Conservation (phyloP, 2,113 vertebrate genomes). For the Sorex fumeus region DNA sequence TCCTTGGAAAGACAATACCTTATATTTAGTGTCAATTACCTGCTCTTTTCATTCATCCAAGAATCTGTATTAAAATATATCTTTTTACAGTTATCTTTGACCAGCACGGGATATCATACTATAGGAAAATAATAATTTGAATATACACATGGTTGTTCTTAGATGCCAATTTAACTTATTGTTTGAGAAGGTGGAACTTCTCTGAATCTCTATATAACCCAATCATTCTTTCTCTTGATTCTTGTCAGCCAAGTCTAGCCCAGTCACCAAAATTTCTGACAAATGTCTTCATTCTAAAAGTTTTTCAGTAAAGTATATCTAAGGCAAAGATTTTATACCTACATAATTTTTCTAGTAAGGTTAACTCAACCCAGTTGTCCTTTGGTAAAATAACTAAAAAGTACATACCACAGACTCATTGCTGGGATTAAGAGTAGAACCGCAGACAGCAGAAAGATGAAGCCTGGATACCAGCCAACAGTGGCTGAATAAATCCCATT, state of each 20-base stretch:
- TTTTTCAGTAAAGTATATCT: conserved; percentile 45
- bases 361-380: background rate
- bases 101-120: background rate
- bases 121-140: conserved; percentile 20
- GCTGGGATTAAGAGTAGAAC: conserved; percentile 92
- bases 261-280: conserved; percentile 20
- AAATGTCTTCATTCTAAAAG: background rate
- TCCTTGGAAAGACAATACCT: background rate
- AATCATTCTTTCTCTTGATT: background rate
- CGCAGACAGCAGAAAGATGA: conserved; percentile 93
- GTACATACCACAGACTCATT: conserved; percentile 91
- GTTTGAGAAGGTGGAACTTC: background rate
- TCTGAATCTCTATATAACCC: background rate
- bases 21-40: background rate
- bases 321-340: conserved; percentile 25
- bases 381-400: conserved; percentile 11
- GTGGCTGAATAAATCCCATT: conserved; percentile 94
- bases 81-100: background rate
- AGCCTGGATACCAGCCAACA: conserved; percentile 94
- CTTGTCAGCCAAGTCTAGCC: background rate
- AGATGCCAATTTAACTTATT: background rate
- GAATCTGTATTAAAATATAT: conserved; percentile 18
- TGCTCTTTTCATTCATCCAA: conserved; percentile 17
- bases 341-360: background rate
- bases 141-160: background rate